These are phyloP conservation scores for Rhea americana DNA, from an alignment of 2,113 vertebrate genomes.

Conservation along the genomic window DNA sequence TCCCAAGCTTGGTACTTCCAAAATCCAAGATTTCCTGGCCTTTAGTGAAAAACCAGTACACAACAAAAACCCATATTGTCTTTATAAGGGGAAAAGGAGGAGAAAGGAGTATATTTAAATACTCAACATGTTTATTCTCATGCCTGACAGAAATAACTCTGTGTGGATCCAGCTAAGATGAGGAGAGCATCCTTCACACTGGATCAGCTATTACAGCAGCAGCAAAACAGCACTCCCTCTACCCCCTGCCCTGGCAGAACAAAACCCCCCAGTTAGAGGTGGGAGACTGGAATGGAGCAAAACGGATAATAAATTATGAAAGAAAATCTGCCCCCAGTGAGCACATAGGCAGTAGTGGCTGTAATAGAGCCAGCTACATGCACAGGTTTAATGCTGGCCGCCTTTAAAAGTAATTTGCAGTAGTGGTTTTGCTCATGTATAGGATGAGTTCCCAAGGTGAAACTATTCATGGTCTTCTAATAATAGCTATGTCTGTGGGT, in stretches of 20 bases:
- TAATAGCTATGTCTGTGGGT: background rate
- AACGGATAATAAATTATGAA: conserved; percentile 47
- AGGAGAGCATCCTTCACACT: background rate
- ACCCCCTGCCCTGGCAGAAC: background rate
- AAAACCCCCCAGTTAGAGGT: conserved; percentile 39
- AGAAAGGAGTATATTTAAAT: background rate
- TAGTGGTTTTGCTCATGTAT: background rate
- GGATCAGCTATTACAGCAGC: background rate
- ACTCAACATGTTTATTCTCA: background rate
- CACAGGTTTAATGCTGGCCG: background rate
- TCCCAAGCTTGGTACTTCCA: background rate
- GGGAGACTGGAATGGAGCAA: background rate
- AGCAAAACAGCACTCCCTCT: background rate
- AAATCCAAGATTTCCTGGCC: background rate
- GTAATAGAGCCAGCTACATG: background rate
- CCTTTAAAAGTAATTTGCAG: conserved; percentile 50
- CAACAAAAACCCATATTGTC: background rate
- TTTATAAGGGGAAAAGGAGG: background rate
- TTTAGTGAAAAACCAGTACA: background rate
- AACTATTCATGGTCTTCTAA: background rate
- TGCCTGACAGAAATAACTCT: background rate
- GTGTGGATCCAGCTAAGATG: background rate
- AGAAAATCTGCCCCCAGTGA: conserved; percentile 26
- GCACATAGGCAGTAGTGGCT: conserved; percentile 29
- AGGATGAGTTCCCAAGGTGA: conserved; percentile 7